Evolutionary conservation across 2,113 vertebrate genomes (phyloP).

Genomic region (Kobus ellipsiprymnus): DNA sequence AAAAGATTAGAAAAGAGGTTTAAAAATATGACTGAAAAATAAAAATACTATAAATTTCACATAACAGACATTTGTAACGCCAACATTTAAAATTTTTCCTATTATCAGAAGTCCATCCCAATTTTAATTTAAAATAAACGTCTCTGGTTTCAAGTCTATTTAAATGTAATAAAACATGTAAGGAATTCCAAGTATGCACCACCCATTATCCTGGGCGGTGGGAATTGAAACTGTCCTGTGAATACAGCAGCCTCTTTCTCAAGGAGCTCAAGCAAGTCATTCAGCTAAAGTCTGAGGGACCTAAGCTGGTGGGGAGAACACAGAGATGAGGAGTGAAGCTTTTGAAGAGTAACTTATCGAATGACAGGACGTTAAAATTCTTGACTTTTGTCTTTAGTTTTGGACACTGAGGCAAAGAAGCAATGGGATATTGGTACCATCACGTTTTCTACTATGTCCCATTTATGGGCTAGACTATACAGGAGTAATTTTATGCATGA

Average conservation of each 20-base stretch:
- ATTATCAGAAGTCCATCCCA: background rate
- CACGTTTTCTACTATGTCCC: background rate
- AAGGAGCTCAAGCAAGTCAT: background rate
- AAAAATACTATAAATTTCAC: background rate
- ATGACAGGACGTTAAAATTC: background rate
- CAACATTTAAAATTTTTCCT: background rate
- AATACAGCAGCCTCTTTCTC: background rate
- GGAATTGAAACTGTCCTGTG: background rate
- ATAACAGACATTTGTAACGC: background rate
- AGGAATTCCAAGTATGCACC: conserved; percentile 6
- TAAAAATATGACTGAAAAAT: background rate
- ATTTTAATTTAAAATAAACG: conserved; percentile 45
- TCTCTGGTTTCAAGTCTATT: conserved; percentile 11
- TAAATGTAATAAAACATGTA: background rate
- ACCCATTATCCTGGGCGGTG: background rate
- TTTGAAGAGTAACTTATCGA: background rate
- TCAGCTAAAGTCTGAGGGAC: background rate
- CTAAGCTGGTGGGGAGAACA: background rate
- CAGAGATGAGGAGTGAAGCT: background rate
- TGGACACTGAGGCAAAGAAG: background rate
- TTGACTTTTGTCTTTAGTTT: background rate
- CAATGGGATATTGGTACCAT: background rate
- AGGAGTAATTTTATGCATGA: background rate
- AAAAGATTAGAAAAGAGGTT: background rate
- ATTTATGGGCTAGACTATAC: background rate